Conservation (phyloP, 2,888 invertebrate genomes). For the Apeira syringaria region DNA sequence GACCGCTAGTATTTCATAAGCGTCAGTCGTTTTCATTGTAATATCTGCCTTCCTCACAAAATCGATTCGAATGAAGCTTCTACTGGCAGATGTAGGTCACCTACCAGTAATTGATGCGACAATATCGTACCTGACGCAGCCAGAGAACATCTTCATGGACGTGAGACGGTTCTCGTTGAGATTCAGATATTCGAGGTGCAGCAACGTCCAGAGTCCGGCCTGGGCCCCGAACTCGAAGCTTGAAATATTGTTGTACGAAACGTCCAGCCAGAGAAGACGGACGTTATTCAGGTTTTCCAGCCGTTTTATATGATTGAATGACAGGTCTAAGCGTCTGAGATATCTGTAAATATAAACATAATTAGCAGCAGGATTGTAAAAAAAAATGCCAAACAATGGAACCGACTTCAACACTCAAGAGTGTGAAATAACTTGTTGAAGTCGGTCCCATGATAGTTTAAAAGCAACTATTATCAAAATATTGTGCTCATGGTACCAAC, state of each 20-base stretch:
- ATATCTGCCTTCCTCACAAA: no score
- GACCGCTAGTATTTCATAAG: no score
- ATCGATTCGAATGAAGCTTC: no score
- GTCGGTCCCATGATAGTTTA: no score
- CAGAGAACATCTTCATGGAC: conserved; percentile 78
- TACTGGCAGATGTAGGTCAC: no score
- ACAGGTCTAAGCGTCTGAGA: conserved; percentile 82
- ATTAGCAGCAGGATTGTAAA: not conserved
- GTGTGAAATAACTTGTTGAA: no score
- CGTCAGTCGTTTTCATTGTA: no score
- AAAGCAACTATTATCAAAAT: no score
- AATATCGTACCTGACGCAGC: conserved; percentile 56
- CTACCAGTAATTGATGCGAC: not conserved
- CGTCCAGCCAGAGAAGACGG: conserved; percentile 76
- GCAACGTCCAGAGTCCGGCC: conserved; percentile 75
- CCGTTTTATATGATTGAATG: conserved; percentile 82
- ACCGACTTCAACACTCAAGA: no score
- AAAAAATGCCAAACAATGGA: no score
- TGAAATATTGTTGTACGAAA: conserved; percentile 82
- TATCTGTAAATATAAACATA: conserved; percentile 58
- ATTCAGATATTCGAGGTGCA: conserved; percentile 77
- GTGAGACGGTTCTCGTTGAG: conserved; percentile 80
- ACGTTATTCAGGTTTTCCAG: conserved; percentile 83
- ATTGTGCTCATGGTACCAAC: no score
- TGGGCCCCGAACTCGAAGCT: conserved; percentile 62